Conservation (phyloP, 2,888 invertebrate species). For the Acleris emargana region DNA sequence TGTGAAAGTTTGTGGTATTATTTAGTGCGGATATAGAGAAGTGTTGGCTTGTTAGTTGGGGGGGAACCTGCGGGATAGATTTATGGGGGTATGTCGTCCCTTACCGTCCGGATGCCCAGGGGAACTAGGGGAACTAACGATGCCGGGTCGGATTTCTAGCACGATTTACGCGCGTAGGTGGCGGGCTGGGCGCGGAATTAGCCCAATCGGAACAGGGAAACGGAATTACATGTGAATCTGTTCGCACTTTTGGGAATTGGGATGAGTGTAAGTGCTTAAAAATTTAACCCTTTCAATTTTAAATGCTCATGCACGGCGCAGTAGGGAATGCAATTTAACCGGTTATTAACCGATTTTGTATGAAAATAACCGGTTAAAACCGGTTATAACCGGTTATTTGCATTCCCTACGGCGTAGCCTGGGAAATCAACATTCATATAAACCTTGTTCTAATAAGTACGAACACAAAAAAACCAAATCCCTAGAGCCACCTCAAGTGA, state of each 20-base stretch:
- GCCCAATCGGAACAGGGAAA: slow-evolving; percentile 59
- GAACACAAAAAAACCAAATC: no score
- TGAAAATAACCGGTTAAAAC: no score
- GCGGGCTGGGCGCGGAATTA: slow-evolving; percentile 64
- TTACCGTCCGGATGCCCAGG: slow-evolving; percentile 66
- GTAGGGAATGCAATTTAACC: no score
- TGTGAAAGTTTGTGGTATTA: slow-evolving; percentile 73
- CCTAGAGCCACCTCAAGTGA: no score
- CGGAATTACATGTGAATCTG: slow-evolving; percentile 58
- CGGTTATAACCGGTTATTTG: no score
- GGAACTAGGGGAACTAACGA: slow-evolving; percentile 79
- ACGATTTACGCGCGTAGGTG: slow-evolving; percentile 71
- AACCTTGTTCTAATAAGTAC: no score
- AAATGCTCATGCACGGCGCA: no score
- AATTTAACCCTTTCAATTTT: no score
- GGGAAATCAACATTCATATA: no score
- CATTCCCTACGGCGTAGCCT: no score
- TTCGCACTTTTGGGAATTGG: slow-evolving; percentile 39
- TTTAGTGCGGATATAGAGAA: slow-evolving; percentile 43
- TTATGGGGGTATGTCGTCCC: slow-evolving; percentile 77
- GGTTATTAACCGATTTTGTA: no score
- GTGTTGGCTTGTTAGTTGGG: slow-evolving; percentile 76
- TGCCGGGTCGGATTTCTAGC: slow-evolving; percentile 77
- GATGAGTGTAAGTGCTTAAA: background rate
- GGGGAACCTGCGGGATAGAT: slow-evolving; percentile 74